Evolutionary conservation across 2,797 vertebrate genomes (phyloP).

Genomic region (Sebastes cheni): DNA sequence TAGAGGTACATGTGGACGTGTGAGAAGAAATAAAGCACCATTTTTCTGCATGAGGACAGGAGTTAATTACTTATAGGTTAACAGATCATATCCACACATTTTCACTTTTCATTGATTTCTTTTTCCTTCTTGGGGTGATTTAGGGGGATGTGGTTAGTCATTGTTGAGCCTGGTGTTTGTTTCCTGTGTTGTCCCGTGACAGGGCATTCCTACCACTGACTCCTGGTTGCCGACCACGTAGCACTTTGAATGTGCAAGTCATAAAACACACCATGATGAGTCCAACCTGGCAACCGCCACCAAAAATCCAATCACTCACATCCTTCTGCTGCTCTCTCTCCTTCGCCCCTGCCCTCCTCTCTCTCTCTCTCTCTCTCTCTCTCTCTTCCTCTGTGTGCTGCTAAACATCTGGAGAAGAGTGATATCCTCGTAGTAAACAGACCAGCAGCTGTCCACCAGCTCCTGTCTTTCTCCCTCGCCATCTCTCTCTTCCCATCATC

Average conservation of each 20-base stretch:
- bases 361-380: conserved; percentile 26
- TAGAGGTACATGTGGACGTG: conserved; percentile 32
- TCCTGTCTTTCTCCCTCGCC: conserved; percentile 44
- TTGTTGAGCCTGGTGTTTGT: conserved; percentile 15
- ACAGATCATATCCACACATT: background rate
- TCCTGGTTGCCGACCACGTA: conserved; percentile 28
- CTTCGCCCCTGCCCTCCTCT: conserved; percentile 23
- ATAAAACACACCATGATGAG: conserved; percentile 73
- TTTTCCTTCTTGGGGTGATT: conserved; percentile 4
- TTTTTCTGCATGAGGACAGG: conserved; percentile 9
- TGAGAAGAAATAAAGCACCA: conserved; percentile 28
- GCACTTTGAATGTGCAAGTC: conserved; percentile 60
- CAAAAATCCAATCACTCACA: conserved; percentile 41
- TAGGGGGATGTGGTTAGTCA: background rate
- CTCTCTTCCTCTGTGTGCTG: conserved; percentile 64
- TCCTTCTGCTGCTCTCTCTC: conserved; percentile 49
- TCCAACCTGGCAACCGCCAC: conserved; percentile 65
- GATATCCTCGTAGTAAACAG: conserved; percentile 75
- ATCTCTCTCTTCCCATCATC: conserved; percentile 50
- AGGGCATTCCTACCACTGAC: conserved; percentile 34
- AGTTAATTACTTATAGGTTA: conserved; percentile 10
- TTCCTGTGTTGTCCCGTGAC: conserved; percentile 31
- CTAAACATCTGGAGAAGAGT: conserved; percentile 82
- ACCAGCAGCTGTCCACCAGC: conserved; percentile 78
- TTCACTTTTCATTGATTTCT: background rate